Percentiles rank a stretch among this genome's conserved stretches.
Evolutionary conservation across 2,888 invertebrate species (phyloP).

Genomic region (Hesperia comma): DNA sequence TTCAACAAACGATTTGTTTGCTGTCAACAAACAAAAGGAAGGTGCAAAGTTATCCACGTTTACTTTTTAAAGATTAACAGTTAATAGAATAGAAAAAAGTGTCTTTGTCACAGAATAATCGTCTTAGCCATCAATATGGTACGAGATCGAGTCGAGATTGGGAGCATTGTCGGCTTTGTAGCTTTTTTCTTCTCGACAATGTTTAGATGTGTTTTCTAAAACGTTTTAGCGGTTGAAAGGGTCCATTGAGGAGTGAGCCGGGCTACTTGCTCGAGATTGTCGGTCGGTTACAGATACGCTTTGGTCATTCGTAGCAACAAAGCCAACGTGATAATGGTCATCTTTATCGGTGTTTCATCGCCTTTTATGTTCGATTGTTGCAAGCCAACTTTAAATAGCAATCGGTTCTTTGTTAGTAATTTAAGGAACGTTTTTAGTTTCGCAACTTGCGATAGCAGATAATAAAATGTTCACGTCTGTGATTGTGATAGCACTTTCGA

Average conservation of each 20-base stretch:
- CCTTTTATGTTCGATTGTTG: conserved; percentile 28
- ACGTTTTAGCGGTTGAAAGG: conserved; percentile 73
- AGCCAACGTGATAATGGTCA: conserved; percentile 26
- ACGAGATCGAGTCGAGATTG: conserved; percentile 65
- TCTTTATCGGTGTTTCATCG: conserved; percentile 33
- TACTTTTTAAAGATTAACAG: conserved; percentile 67
- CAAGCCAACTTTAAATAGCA: conserved; percentile 28
- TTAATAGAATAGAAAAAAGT: conserved; percentile 67
- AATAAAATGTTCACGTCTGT: conserved; percentile 6
- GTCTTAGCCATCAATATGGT: conserved; percentile 74
- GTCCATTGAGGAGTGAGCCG: conserved; percentile 55
- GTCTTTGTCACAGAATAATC: conserved; percentile 73
- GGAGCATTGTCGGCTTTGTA: conserved; percentile 60
- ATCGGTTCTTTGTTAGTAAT: conserved; percentile 31
- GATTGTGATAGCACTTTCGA: conserved; percentile 12
- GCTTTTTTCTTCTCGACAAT: conserved; percentile 56
- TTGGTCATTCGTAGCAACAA: conserved; percentile 43
- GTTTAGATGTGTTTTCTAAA: conserved; percentile 63
- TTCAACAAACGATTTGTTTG: conserved; percentile 81
- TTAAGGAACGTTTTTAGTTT: conserved; percentile 25
- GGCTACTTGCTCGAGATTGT: conserved; percentile 62
- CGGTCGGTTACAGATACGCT: conserved; percentile 56
- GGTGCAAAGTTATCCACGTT: conserved; percentile 62
- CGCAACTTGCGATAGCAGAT: conserved; percentile 21
- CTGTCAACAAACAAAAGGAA: conserved; percentile 79